A percentile compares a stretch with the other conserved stretches of the same genome.
Evolutionary conservation across 2,888 invertebrate species (phyloP).

Genomic region (Tribolium freemani): DNA sequence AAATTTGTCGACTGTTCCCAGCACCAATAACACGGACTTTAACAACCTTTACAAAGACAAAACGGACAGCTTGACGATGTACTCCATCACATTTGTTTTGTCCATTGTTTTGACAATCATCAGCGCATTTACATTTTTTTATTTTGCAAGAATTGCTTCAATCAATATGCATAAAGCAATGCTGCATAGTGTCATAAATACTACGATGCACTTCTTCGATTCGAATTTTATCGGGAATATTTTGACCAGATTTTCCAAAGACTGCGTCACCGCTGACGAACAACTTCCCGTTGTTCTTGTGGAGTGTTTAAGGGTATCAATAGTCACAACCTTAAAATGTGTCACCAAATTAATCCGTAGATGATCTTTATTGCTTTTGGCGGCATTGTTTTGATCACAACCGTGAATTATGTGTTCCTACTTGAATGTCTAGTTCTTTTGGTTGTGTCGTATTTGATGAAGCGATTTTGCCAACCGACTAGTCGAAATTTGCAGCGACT

Average conservation of each 20-base stretch:
- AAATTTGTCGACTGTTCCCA: conserved; percentile 6
- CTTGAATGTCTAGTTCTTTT: conserved; percentile 37
- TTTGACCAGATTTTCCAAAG: conserved; percentile 75
- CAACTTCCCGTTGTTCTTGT: neutral
- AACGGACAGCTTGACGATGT: neutral
- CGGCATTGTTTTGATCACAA: neutral
- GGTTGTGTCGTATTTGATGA: conserved; percentile 39
- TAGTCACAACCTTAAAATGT: neutral
- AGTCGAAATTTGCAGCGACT: conserved; percentile 50
- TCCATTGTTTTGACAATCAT: neutral
- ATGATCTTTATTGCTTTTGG: neutral
- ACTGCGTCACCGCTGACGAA: conserved; percentile 38
- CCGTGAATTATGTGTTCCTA: neutral
- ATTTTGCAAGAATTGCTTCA: conserved; percentile 14
- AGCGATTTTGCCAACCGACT: conserved; percentile 46
- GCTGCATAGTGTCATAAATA: conserved; percentile 25
- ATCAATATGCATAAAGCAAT: conserved; percentile 40
- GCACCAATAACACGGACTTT: neutral
- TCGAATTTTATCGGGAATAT: conserved; percentile 40
- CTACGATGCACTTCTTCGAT: conserved; percentile 40
- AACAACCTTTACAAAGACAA: neutral
- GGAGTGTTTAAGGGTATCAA: neutral
- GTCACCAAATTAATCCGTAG: neutral
- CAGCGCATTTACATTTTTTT: neutral
- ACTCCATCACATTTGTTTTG: neutral